phyloP scores from a whole-genome alignment of 2,888 invertebrate species.

The Folsomia manolachei region DNA sequence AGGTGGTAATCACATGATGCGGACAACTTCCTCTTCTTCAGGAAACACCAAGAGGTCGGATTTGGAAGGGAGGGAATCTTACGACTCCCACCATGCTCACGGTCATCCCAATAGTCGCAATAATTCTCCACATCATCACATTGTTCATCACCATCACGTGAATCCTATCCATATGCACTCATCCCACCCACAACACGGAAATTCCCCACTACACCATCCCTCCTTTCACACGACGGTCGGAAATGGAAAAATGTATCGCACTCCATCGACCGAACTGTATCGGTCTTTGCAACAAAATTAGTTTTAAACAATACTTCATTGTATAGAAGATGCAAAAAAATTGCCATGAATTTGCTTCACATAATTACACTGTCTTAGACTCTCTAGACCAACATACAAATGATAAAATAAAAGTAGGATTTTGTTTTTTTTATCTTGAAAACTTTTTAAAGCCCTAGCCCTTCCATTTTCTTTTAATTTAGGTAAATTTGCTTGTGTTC shows the following conservation, averaged over 20 bases:
- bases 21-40: constrained; percentile 45
- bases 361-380: too few relatives aligned
- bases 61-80: constrained; percentile 37
- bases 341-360: not conserved
- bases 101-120: constrained; percentile 28
- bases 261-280: constrained; percentile 44
- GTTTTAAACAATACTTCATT: too few relatives aligned
- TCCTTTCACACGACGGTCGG: constrained; percentile 27
- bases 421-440: too few relatives aligned
- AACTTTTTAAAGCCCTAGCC: too few relatives aligned
- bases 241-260: constrained; percentile 45
- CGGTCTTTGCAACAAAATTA: constrained; percentile 26
- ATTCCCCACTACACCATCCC: constrained; percentile 13
- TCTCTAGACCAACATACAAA: too few relatives aligned
- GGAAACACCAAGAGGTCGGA: constrained; percentile 46
- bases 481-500: too few relatives aligned
- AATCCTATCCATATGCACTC: constrained; percentile 21
- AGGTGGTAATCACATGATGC: constrained; percentile 40
- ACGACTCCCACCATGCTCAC: constrained; percentile 29
- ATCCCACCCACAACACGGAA: constrained; percentile 9
- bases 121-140: constrained; percentile 23
- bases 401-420: too few relatives aligned
- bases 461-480: too few relatives aligned
- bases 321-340: not conserved
- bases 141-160: constrained; percentile 25